Evolutionary conservation across 1,140 invertebrate genomes (phyloP), one percentile per base, ranked within the genome.

Genomic region (Drosophila sechellia): DNA sequence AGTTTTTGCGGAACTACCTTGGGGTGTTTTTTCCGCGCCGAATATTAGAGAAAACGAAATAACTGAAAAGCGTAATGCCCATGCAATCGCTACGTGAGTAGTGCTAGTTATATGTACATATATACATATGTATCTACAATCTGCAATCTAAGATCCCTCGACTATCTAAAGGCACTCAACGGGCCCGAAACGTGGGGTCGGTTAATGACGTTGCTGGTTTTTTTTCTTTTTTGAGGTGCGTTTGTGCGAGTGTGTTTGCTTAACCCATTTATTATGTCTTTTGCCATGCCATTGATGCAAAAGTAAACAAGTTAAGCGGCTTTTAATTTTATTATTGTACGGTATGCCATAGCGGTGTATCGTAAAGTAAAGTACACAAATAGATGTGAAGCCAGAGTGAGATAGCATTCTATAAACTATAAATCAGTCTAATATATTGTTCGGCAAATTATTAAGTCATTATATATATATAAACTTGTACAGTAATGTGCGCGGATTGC

Each of bases 241-340:
- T 40, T 40, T 27, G 46, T 42, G 54, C n/a, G 53, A 25, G 52
- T 71, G n/a, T 53, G 71, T 76, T 52, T 76, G 42, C 63, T 76
- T 76, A 76, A 76, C 72, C 72, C 72, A 76, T 76, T 76, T 76
- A 76, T 65, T 73, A 55, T 74, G 58, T 74, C 69, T 74, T 73
- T 55, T 75, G 72, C 60, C 71, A 66, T 76, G 72, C 72, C 72
- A 76, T 76, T 76, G 72, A 76, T 76, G 61, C 60, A 76, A 76
- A 76, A 76, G 72, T 54, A 76, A 76, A 76, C 72, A 76, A 76
- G 72, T 76, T 76, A 76, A 76, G 72, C 72, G 72, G 72, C 72
- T 76, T 76, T 76, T 76, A 76, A 76, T 70, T 70, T 49, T 70
- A 70, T 70, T 70, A 70, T 70, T 70, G 65, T 45, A 45, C 65